Evolutionary conservation across 2,797 vertebrate species (phyloP).

Genomic region (Anguilla anguilla): DNA sequence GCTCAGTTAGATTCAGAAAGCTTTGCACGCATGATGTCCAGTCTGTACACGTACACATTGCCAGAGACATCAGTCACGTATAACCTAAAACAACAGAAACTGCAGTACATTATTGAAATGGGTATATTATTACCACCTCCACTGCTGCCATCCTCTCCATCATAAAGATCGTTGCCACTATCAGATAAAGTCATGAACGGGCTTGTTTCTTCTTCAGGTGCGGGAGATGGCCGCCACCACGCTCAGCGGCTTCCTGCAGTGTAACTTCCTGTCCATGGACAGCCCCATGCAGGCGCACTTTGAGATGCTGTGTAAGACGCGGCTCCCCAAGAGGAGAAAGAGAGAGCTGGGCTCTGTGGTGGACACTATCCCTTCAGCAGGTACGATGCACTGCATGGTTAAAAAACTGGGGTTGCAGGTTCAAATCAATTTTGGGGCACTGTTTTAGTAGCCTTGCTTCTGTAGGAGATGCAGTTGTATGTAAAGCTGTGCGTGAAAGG

Average conservation of each 20-base stretch:
- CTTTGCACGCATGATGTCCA: neutral
- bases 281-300: conserved; percentile 89
- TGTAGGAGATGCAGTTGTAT: neutral
- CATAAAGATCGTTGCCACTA: neutral
- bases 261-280: conserved; percentile 92
- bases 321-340: conserved; percentile 88
- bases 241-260: conserved; percentile 92
- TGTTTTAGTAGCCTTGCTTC: neutral
- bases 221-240: conserved; percentile 98
- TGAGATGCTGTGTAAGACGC: conserved; percentile 91
- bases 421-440: neutral
- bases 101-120: conserved; percentile 8
- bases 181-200: neutral
- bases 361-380: conserved; percentile 90
- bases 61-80: neutral
- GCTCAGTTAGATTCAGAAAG: neutral
- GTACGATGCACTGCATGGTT: conserved; percentile 68
- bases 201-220: conserved; percentile 69
- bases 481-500: neutral
- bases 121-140: neutral
- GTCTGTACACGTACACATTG: neutral
- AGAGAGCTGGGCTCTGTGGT: conserved; percentile 78
- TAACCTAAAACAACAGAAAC: neutral
- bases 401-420: conserved; percentile 1
- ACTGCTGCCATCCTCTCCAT: neutral